These are phyloP conservation scores for Montifringilla adamsi DNA, from an alignment of 2,113 vertebrate genomes.

Conservation along the genomic window DNA sequence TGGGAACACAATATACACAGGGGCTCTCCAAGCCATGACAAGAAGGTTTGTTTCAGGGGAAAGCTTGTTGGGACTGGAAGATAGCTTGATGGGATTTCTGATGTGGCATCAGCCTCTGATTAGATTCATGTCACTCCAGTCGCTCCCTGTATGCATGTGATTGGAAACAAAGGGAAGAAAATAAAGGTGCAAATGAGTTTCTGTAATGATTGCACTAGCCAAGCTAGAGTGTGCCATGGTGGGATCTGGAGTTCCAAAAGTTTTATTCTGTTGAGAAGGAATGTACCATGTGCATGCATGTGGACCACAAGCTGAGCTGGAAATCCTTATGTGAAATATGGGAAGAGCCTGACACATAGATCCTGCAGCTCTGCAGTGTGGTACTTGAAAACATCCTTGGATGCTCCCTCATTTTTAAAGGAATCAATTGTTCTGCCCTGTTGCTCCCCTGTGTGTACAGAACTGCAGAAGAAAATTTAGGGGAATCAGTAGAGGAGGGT, in stretches of 20 bases:
- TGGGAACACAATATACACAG: background rate
- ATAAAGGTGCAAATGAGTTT: slow-evolving; percentile 23
- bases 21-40: background rate
- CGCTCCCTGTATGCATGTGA: background rate
- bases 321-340: background rate
- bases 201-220: background rate
- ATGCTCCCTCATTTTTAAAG: background rate
- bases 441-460: background rate
- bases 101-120: slow-evolving; percentile 14
- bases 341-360: background rate
- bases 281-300: background rate
- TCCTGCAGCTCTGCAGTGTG: background rate
- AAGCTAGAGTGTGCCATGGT: background rate
- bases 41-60: background rate
- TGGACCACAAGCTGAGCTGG: background rate
- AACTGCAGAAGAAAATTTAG: background rate
- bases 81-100: slow-evolving; percentile 17
- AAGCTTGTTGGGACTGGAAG: slow-evolving; percentile 40
- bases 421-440: background rate
- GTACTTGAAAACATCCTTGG: background rate
- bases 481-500: background rate
- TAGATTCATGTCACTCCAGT: slow-evolving; percentile 3
- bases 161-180: slow-evolving; percentile 23
- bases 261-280: background rate
- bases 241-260: background rate